phyloP scores from a whole-genome alignment of 2,797 vertebrate genomes.

The Linurgus olivaceus region DNA sequence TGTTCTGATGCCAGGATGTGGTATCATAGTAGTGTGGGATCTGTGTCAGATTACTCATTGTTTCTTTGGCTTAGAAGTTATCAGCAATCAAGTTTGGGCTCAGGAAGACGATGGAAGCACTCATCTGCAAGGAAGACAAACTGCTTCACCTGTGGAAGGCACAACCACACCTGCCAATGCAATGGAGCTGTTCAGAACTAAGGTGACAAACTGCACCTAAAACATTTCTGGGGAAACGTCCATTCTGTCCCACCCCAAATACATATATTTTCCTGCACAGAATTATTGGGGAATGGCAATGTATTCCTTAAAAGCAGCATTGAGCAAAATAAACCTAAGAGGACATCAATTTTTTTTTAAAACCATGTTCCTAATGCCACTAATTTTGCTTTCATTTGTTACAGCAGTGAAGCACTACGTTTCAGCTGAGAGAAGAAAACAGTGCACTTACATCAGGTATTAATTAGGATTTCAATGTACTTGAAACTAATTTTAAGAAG shows the following conservation, averaged over 20 bases:
- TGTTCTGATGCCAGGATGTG: not conserved
- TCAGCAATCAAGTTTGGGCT: not conserved
- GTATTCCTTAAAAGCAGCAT: not conserved
- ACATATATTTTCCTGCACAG: not conserved
- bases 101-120: not conserved
- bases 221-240: not conserved
- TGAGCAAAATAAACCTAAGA: not conserved
- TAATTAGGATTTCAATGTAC: constrained; percentile 31
- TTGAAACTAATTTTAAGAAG: constrained; percentile 38
- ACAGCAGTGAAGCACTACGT: not conserved
- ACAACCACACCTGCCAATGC: not conserved
- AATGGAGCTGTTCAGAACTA: not conserved
- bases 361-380: not conserved
- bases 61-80: not conserved
- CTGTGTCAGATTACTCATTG: not conserved
- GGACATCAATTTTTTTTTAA: not conserved
- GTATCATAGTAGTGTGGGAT: not conserved
- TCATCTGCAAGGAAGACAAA: not conserved
- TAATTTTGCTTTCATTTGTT: constrained; percentile 37
- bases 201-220: not conserved
- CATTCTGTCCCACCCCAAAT: not conserved
- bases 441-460: constrained; percentile 8
- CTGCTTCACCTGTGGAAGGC: not conserved
- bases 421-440: constrained; percentile 1
- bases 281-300: not conserved